Percentiles rank a stretch among this genome's conserved stretches.
Conservation (phyloP, 2,888 invertebrate species). For the Perizoma flavofasciatum region DNA sequence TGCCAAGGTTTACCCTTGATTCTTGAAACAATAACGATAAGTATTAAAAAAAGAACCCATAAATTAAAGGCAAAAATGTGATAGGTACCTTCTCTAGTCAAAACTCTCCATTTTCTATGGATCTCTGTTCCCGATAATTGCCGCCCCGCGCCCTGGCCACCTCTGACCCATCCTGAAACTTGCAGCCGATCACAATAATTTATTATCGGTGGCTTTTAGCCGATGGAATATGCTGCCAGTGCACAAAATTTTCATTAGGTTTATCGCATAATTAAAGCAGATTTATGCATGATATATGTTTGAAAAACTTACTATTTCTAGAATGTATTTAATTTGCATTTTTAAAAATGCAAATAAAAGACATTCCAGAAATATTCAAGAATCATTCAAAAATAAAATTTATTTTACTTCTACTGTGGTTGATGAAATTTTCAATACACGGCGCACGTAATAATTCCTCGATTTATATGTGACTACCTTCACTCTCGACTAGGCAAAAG, state of each 20-base stretch:
- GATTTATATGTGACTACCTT: conserved; percentile 73
- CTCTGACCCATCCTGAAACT: conserved; percentile 82
- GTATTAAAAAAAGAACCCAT: no score
- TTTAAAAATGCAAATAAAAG: no score
- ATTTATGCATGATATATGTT: no score
- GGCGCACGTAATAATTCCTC: conserved; percentile 66
- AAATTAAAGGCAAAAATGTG: no score
- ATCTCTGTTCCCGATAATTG: conserved; percentile 71
- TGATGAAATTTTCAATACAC: conserved; percentile 17
- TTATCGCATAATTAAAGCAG: conserved; percentile 8
- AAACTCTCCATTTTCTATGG: conserved; percentile 39
- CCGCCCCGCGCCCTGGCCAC: conserved; percentile 71
- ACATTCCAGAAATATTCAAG: no score
- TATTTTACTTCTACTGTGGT: no score
- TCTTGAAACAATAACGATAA: no score
- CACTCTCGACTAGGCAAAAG: conserved; percentile 54
- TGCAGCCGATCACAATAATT: conserved; percentile 82
- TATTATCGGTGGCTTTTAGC: conserved; percentile 57
- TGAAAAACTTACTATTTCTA: no score
- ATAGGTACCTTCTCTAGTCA: background rate
- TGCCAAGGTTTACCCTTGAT: no score
- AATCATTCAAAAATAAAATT: no score
- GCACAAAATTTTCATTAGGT: conserved; percentile 36
- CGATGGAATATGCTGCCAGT: conserved; percentile 39
- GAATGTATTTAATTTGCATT: no score